Evolutionary conservation across 2,888 invertebrate genomes (phyloP), one percentile per base, ranked within the genome.

Genomic region (Adelphocoris suturalis): DNA sequence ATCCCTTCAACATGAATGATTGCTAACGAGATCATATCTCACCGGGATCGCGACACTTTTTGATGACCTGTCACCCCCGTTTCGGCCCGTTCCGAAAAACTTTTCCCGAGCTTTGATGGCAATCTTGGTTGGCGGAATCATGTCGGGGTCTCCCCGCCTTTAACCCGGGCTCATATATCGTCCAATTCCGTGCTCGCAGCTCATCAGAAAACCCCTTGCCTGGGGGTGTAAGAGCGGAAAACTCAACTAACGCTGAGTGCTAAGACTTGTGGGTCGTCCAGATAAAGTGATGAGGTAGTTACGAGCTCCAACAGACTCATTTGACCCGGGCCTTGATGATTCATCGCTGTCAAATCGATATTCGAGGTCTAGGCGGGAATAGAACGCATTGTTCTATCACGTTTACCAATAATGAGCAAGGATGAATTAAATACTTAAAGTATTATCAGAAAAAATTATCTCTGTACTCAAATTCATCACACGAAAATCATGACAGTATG

Each of bases 21-120:
- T 82, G 82, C 82, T 82, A 82, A 82, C 82, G 82, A 82, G 55
- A 52, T 82, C 82, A 82, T 52, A 52, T 82, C 52, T 52, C 52
- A 47, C 37, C 52, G 82, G 37, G 48, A 48, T 23, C 48, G 48
- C 48, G 48, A 47, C 48, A 81, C 48, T 14, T 52, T 48, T 48
- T 82, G 82, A 82, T 82, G 82, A 82, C 82, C 82, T 82, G 82
- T 82, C 82, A 82, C 48, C 82, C 48, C 52, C 14, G 27, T 48
- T 82, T 52, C 47, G 48, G 52, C 82, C n/a, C 52, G 48, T 48
- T 82, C 27, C 82, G 52, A 52, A 82, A n/a, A 27, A 47, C 14
- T 48, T 52, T 48, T 82, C 23, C 82, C 27, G 19, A 11, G 78
- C 16, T 47, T 78, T 78, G 78, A 78, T 78, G 78, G 46, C 68